phyloP scores from a whole-genome alignment of 2,888 invertebrate genomes.

The Gerris lacustris region DNA sequence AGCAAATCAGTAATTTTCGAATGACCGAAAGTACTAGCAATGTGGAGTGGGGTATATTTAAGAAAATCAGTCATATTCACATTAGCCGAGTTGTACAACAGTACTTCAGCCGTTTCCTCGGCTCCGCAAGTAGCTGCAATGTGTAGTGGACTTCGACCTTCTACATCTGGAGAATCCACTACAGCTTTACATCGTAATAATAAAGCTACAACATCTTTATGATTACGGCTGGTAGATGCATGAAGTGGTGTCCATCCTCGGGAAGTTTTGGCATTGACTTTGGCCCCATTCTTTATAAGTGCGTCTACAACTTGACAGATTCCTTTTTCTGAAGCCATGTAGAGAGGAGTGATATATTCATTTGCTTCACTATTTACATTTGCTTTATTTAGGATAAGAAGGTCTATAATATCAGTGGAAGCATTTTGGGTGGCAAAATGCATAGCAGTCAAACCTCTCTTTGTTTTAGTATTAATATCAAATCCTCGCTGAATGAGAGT shows the following conservation, averaged over 20 bases:
- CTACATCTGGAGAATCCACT: not conserved
- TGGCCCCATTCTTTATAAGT: not conserved
- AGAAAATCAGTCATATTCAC: not conserved
- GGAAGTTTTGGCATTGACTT: not conserved
- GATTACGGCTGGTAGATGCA: constrained; percentile 14
- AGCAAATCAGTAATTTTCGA: not conserved
- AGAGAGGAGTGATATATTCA: too few relatives aligned
- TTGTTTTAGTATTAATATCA: too few relatives aligned
- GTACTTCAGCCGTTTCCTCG: constrained; percentile 19
- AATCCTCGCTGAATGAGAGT: too few relatives aligned
- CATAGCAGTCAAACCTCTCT: constrained; percentile 9
- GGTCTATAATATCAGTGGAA: too few relatives aligned
- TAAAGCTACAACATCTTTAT: not conserved
- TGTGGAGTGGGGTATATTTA: too few relatives aligned
- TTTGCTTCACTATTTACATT: too few relatives aligned
- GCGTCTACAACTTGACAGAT: constrained; percentile 10
- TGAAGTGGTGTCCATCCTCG: constrained; percentile 23
- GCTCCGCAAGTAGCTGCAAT: constrained; percentile 16
- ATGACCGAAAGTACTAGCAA: not conserved
- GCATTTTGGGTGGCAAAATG: not conserved
- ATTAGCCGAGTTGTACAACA: constrained; percentile 21
- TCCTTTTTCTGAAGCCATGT: constrained; percentile 12
- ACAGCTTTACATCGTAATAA: not conserved
- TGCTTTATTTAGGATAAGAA: too few relatives aligned
- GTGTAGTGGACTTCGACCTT: not conserved